A percentile compares a stretch with the other conserved stretches of the same genome.
phyloP scores from a whole-genome alignment of 2,888 invertebrate species.

The Hydroisotoma schaefferi region DNA sequence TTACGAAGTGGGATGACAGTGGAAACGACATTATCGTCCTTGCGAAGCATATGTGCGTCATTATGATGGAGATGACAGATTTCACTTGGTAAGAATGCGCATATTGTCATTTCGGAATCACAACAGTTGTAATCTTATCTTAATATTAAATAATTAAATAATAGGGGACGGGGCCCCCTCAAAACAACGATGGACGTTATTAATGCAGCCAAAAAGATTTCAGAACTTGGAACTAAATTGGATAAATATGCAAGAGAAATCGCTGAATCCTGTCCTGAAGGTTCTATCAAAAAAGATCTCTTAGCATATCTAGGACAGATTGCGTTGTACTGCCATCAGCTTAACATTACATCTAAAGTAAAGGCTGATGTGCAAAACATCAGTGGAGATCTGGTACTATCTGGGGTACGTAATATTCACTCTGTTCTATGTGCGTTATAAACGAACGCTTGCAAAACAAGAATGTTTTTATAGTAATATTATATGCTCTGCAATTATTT shows the following conservation, averaged over 20 bases:
- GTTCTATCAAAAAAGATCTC: slow-evolving; percentile 94
- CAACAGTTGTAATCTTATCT: neutral
- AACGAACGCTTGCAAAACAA: neutral
- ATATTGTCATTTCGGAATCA: neutral
- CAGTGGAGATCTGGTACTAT: slow-evolving; percentile 96
- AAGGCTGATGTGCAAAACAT: slow-evolving; percentile 99
- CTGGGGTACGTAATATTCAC: slow-evolving; percentile 67
- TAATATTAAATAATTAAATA: slow-evolving; percentile 41
- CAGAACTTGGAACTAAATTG: slow-evolving; percentile 93
- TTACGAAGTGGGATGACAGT: slow-evolving; percentile 99
- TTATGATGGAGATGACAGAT: slow-evolving; percentile 99
- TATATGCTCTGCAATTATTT: slow-evolving; percentile 24
- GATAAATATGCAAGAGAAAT: slow-evolving; percentile 94
- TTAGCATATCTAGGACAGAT: slow-evolving; percentile 95
- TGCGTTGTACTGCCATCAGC: slow-evolving; percentile 96
- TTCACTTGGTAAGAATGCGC: slow-evolving; percentile 65
- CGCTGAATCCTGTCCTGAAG: slow-evolving; percentile 95
- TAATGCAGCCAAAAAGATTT: slow-evolving; percentile 98
- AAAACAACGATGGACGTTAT: slow-evolving; percentile 99
- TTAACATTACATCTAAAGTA: slow-evolving; percentile 98
- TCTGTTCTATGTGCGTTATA: neutral
- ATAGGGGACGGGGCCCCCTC: slow-evolving; percentile 91
- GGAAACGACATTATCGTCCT: slow-evolving; percentile 97
- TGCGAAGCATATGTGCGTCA: slow-evolving; percentile 99
- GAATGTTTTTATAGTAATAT: neutral